phyloP scores from a whole-genome alignment of 2,113 vertebrate genomes.

The Hylia prasina region DNA sequence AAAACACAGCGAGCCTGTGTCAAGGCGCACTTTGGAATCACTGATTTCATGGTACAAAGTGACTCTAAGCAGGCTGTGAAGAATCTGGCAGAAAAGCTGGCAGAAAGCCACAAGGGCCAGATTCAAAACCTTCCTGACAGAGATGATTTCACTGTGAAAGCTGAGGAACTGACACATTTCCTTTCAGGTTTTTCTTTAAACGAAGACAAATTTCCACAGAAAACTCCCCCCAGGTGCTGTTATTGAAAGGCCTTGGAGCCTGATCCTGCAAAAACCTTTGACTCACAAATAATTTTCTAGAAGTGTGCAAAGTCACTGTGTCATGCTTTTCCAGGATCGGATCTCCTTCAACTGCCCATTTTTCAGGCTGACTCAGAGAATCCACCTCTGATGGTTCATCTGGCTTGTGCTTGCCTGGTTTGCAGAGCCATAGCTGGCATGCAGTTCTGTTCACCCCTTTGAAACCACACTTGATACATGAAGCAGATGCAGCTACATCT shows the following conservation, averaged over 20 bases:
- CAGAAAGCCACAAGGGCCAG: background rate
- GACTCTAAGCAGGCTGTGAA: background rate
- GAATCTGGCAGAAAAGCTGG: background rate
- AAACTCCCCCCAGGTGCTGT: background rate
- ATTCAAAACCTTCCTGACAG: background rate
- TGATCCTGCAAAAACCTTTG: background rate
- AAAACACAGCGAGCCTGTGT: background rate
- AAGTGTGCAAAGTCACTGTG: background rate
- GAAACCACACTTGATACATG: background rate
- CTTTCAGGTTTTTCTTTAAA: slow-evolving; percentile 38
- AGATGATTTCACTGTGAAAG: background rate
- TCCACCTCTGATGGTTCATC: background rate
- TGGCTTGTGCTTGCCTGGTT: background rate
- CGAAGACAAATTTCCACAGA: background rate
- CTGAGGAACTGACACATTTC: slow-evolving; percentile 52
- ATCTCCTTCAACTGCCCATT: background rate
- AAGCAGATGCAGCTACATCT: background rate
- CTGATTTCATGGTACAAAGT: background rate
- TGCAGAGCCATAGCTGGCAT: background rate
- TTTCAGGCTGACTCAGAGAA: background rate
- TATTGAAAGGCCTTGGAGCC: background rate
- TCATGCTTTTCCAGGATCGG: background rate
- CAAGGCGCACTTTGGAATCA: background rate
- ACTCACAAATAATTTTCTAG: background rate
- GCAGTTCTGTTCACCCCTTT: background rate